Evolutionary conservation across 2,113 vertebrate genomes (phyloP).

Genomic region (Varanus salvator): DNA sequence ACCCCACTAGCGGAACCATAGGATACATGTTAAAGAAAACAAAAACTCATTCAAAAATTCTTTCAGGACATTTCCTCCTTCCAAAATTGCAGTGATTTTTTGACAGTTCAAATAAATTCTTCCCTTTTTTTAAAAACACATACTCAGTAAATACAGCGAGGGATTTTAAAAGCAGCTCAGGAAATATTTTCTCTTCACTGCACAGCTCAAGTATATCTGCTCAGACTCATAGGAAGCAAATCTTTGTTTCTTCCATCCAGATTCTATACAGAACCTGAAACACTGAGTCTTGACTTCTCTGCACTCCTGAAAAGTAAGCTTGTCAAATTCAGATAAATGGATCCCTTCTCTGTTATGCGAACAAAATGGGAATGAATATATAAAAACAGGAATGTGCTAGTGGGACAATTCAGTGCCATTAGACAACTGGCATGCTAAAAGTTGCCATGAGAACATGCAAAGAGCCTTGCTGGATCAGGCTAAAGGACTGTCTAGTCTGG

Average conservation of each 20-base stretch:
- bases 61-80: too few species aligned
- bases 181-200: not conserved
- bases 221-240: not conserved
- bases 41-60: too few species aligned
- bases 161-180: not conserved
- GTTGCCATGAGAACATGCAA: not conserved
- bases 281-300: not conserved
- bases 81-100: too few species aligned
- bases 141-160: not conserved
- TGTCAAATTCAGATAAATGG: not conserved
- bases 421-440: conserved; percentile 12
- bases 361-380: not conserved
- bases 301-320: not conserved
- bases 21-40: too few species aligned
- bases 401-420: conserved; percentile 21
- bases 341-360: not conserved
- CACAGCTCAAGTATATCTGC: not conserved
- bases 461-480: not conserved
- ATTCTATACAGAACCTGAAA: not conserved
- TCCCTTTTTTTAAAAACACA: too few species aligned
- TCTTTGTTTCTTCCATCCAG: not conserved
- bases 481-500: not conserved
- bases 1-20: too few species aligned
- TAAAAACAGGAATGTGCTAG: not conserved
- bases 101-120: too few species aligned